Base-by-base conservation (phyloP, 2,888 invertebrate genomes). In the Coelopa pilipes region DNA sequence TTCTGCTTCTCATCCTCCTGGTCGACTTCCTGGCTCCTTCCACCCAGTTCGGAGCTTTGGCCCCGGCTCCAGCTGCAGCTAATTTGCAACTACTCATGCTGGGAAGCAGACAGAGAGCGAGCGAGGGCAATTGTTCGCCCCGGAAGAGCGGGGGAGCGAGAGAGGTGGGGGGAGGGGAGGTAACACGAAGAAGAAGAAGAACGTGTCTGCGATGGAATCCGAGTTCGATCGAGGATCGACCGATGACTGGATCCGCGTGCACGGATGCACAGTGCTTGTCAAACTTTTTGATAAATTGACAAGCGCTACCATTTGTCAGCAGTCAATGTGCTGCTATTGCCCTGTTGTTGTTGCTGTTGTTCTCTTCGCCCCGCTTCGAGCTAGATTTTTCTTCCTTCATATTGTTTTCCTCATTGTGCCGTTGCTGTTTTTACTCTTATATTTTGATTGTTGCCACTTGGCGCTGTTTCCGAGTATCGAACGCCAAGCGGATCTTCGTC, bases 261-360 rank as follows among this genome's bases (percentile, higher is more conserved):
- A 50, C 53, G 70, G 24, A 62, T 62, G 70, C 70, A 53, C 70
- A 53, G 53, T 62, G 63, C 62, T 62, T 75, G 76, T 76, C 74
- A 74, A 74, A 77, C 77, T 80, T 82, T 85, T 82, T 86, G 84
- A 86, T 85, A 85, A 86, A 86, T 86, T 87, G 87, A 86, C 86
- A 87, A 82, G 84, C 84, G 83, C 84, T 85, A 83, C 85, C 84
- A 84, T 86, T 87, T 86, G 86, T 86, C 87, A 86, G 87, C 83
- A 85, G 83, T 84, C 86, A 85, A 84, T 83, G 81, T 34, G n/a
- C n/a, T 24, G 55, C 24, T n/a, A 2, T 53, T 66, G 13, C 46
- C 11, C 53, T 60, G 13, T 45, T 62, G 24, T 62, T 62, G 34
- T 66, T 47, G n/a, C 12, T 47, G 65, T 66, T 66, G 10, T 46